Evolutionary conservation across 2,113 vertebrate genomes (phyloP).

Genomic region (Turnix velox): DNA sequence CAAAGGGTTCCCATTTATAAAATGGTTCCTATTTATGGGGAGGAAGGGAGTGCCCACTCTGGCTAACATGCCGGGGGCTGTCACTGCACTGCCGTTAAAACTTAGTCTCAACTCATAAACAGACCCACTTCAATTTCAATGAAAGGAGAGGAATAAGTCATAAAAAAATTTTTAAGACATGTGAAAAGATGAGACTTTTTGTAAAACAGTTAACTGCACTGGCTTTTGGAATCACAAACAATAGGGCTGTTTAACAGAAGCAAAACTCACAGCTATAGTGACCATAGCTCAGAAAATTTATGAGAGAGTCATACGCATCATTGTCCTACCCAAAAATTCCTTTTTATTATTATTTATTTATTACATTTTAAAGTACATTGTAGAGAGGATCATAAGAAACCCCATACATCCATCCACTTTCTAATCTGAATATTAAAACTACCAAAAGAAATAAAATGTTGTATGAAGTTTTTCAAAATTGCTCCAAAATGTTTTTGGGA

Average conservation of each 20-base stretch:
- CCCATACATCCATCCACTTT: neutral
- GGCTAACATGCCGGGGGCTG: neutral
- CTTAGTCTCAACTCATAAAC: neutral
- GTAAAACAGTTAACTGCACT: neutral
- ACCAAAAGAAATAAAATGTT: neutral
- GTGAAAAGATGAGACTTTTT: neutral
- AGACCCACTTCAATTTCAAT: conserved; percentile 18
- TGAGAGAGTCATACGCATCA: neutral
- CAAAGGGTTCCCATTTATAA: conserved; percentile 21
- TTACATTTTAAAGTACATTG: neutral
- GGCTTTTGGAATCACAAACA: neutral
- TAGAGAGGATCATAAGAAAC: neutral
- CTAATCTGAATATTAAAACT: neutral
- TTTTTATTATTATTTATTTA: neutral
- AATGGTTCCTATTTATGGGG: neutral
- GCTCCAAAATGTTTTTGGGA: neutral
- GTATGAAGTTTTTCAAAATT: neutral
- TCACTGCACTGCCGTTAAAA: neutral
- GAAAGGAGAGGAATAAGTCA: neutral
- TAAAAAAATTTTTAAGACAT: neutral
- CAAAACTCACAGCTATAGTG: neutral
- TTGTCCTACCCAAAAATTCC: neutral
- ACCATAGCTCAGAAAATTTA: neutral
- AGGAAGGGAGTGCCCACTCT: conserved; percentile 15
- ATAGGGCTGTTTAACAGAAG: neutral